Percentiles rank a stretch among this genome's conserved stretches.
Conservation (phyloP, 1,140 invertebrate species). For the Drosophila athabasca region DNA sequence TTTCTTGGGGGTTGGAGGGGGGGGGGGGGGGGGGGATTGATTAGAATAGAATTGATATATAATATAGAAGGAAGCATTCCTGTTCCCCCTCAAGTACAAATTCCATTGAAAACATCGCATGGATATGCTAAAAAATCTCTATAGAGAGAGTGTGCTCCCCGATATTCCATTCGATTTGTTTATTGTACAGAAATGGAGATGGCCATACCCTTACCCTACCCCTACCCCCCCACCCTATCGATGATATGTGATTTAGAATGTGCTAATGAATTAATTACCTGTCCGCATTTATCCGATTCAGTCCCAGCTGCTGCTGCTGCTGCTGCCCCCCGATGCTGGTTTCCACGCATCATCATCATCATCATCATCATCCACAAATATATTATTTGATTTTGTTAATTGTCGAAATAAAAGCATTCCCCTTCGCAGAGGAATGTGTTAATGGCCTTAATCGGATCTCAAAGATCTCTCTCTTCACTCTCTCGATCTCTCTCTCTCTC, state of each 20-base stretch:
- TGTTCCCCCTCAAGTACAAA: background rate
- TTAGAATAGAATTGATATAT: too few species aligned
- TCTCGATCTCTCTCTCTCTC: too few species aligned
- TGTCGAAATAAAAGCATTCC: constrained; percentile 49
- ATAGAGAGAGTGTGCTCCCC: too few species aligned
- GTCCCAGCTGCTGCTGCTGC: constrained; percentile 12
- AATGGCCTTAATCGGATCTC: constrained; percentile 81
- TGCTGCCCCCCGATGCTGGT: background rate
- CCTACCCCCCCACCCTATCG: background rate
- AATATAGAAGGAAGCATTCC: background rate
- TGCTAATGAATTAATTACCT: constrained; percentile 75
- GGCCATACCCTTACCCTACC: background rate
- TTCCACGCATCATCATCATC: constrained; percentile 24
- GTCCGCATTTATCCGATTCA: constrained; percentile 49
- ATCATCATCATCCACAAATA: constrained; percentile 12
- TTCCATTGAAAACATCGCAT: constrained; percentile 1
- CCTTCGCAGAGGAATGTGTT: constrained; percentile 64
- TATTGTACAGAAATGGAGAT: constrained; percentile 19
- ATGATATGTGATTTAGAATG: constrained; percentile 45
- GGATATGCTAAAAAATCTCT: too few species aligned
- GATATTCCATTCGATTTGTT: constrained; percentile 26
- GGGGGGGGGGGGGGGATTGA: background rate
- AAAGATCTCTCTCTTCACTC: constrained; percentile 48
- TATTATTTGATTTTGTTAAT: constrained; percentile 77
- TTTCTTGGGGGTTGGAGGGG: constrained; percentile 12